phyloP scores from a whole-genome alignment of 2,797 vertebrate genomes.

The Pseudomugil tenellus region DNA sequence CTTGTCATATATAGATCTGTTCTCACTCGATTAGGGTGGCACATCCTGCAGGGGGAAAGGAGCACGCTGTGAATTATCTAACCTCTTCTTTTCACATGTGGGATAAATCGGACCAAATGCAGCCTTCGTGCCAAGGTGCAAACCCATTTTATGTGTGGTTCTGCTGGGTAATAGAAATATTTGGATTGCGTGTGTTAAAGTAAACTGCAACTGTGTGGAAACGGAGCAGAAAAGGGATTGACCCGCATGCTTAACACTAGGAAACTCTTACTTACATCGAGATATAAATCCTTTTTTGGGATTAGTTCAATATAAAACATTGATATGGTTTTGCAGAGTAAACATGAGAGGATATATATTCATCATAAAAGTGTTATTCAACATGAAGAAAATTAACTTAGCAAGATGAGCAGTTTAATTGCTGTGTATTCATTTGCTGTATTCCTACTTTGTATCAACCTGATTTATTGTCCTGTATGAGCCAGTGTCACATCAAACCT shows the following conservation, averaged over 20 bases:
- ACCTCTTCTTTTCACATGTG: neutral
- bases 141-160: neutral
- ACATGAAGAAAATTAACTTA: conserved; percentile 27
- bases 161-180: neutral
- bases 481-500: conserved; percentile 26
- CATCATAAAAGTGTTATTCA: conserved; percentile 8
- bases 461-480: conserved; percentile 42
- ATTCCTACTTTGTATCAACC: conserved; percentile 23
- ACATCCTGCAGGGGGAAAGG: neutral
- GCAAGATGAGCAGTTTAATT: conserved; percentile 34
- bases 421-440: conserved; percentile 11
- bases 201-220: neutral
- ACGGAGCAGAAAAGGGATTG: neutral
- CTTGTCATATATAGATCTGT: neutral
- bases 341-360: conserved; percentile 17
- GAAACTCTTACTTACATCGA: neutral
- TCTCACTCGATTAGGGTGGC: neutral
- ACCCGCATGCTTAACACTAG: neutral
- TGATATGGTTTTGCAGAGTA: conserved; percentile 12
- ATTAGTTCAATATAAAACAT: neutral
- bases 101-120: neutral
- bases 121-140: neutral
- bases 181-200: neutral
- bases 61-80: neutral
- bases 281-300: neutral